phyloP scores from a whole-genome alignment of 2,113 vertebrate genomes.

The Thalassoma bifasciatum region DNA sequence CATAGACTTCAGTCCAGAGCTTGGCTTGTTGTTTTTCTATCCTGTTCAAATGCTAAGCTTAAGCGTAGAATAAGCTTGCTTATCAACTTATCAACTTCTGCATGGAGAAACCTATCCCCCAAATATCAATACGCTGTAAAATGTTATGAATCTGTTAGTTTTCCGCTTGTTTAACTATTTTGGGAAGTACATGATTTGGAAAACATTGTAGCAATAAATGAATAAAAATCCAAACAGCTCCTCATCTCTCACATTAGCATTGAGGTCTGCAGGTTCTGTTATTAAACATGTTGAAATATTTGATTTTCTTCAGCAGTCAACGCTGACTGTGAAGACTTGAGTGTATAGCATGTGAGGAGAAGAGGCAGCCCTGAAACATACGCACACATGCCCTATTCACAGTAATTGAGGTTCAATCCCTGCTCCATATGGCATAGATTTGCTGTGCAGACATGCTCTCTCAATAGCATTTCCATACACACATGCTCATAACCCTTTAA shows the following conservation, averaged over 20 bases:
- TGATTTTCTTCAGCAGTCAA: background rate
- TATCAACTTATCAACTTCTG: background rate
- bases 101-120: too few species aligned
- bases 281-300: slow-evolving; percentile 23
- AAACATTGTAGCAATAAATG: background rate
- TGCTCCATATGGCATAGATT: slow-evolving; percentile 71
- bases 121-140: too few species aligned
- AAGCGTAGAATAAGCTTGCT: too few species aligned
- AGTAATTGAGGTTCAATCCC: slow-evolving; percentile 70
- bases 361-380: slow-evolving; percentile 32
- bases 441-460: slow-evolving; percentile 49
- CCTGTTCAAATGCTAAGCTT: background rate
- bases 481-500: slow-evolving; percentile 72
- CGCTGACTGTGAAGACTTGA: slow-evolving; percentile 11
- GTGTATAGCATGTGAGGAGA: slow-evolving; percentile 12
- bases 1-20: too few species aligned
- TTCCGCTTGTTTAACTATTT: too few species aligned
- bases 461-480: slow-evolving; percentile 53
- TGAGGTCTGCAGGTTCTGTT: background rate
- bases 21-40: too few species aligned
- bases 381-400: slow-evolving; percentile 49
- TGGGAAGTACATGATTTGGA: too few species aligned
- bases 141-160: too few species aligned
- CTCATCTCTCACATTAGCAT: slow-evolving; percentile 5
- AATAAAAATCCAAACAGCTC: slow-evolving; percentile 7